Conservation (phyloP, 2,797 vertebrate species). For the Enteromius unitaeniatus region DNA sequence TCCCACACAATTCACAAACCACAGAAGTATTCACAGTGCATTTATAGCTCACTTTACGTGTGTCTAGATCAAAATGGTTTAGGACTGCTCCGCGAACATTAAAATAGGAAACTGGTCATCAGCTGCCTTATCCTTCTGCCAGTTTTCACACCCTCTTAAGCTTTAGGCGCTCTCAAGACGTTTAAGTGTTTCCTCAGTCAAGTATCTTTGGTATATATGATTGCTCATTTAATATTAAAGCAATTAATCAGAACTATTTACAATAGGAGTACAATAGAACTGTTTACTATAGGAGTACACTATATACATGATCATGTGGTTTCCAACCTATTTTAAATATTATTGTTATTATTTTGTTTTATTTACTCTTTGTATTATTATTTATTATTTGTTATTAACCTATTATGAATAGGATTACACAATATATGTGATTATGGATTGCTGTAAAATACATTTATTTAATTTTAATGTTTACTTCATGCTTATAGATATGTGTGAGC, state of each 20-base stretch:
- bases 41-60: neutral
- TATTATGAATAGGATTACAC: too few relatives aligned
- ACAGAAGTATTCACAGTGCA: neutral
- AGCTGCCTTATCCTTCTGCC: too few relatives aligned
- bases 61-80: neutral
- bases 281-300: neutral
- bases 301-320: neutral
- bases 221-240: slow-evolving; percentile 15
- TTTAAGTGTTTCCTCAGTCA: neutral
- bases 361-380: neutral
- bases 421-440: too few relatives aligned
- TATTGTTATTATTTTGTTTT: neutral
- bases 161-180: neutral
- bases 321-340: neutral
- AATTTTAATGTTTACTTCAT: neutral
- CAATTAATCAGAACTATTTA: slow-evolving; percentile 27
- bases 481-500: neutral
- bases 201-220: slow-evolving; percentile 12
- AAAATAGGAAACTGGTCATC: neutral
- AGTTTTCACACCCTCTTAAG: neutral
- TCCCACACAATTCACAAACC: neutral
- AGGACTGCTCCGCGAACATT: neutral
- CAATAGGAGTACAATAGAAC: too few relatives aligned
- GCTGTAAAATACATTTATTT: neutral
- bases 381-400: too few relatives aligned